Base-by-base conservation (phyloP, 2,888 invertebrate genomes). In the Tetropium fuscum region DNA sequence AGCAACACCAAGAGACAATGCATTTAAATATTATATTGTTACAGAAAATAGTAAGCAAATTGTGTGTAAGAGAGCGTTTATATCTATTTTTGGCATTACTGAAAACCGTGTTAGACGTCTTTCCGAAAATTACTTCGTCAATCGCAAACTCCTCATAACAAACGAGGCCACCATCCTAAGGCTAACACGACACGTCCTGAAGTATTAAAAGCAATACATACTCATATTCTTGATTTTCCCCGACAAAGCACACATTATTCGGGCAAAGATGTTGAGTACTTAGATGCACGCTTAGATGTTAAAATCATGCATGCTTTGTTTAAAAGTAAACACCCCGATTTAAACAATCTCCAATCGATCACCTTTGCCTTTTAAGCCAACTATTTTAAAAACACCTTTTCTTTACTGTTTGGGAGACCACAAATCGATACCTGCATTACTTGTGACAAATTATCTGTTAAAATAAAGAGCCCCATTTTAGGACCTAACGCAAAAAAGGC, bases 321-420 rank as follows among this genome's bases (percentile, higher is more conserved):
- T n/a, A n/a, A n/a, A n/a, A n/a, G n/a, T n/a, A n/a, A n/a, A n/a
- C n/a, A n/a, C n/a, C n/a, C n/a, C n/a, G n/a, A n/a, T n/a, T n/a
- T n/a, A n/a, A n/a, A n/a, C n/a, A n/a, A n/a, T n/a, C n/a, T n/a
- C 27, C 41, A 58, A 15, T 53, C 47, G 22, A 59, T 66, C n/a
- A 66, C 66, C 51, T 68, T 70, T 53, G 55, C 56, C 40, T 69
- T 70, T 62, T 73, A 68, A 44, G 53, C 53, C 20, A 56, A 58
- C 53, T 66, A 69, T 56, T 63, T 70, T 47, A 61, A 68, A 57
- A 58, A 68, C 58, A 69, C 66, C 22, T 71, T 71, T 44, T 40
- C 48, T 18, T 15, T 56, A 30, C 34, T 43, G 13, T 73, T 73
- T 63, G 68, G 69, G 51, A 55, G 64, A 45, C 68, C 65, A 18